Conservation (phyloP, 2,113 vertebrate genomes). For the Corythaixoides concolor region DNA sequence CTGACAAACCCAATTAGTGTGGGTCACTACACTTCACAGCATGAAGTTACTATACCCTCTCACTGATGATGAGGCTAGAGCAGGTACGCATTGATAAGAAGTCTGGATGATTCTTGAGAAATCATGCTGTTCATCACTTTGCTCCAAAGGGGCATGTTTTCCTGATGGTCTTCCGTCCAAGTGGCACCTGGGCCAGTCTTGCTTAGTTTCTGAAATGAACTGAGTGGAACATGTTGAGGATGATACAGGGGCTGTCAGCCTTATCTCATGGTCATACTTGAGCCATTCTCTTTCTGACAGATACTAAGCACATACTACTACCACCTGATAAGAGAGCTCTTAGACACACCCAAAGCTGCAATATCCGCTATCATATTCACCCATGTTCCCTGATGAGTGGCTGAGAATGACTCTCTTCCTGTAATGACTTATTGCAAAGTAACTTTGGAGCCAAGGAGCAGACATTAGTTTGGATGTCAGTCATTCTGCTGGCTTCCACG, state of each 20-base stretch:
- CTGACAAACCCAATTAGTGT: background rate
- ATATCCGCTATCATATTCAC: background rate
- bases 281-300: background rate
- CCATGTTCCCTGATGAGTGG: background rate
- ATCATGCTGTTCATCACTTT: background rate
- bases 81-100: background rate
- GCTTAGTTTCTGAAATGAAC: background rate
- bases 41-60: fast-evolving
- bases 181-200: background rate
- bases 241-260: background rate
- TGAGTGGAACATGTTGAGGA: background rate
- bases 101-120: background rate
- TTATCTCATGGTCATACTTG: background rate
- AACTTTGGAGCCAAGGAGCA: background rate
- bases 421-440: background rate
- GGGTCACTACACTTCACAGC: background rate
- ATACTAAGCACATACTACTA: background rate
- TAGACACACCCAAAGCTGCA: background rate
- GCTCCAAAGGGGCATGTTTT: background rate
- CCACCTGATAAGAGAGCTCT: background rate
- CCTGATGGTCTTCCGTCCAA: background rate
- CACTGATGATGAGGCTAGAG: background rate
- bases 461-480: background rate
- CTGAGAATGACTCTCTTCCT: background rate
- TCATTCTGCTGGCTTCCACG: background rate